Base-by-base conservation (phyloP, 37 sponge, comb jelly and placozoan genomes). In the Hormiphora californensis region DNA sequence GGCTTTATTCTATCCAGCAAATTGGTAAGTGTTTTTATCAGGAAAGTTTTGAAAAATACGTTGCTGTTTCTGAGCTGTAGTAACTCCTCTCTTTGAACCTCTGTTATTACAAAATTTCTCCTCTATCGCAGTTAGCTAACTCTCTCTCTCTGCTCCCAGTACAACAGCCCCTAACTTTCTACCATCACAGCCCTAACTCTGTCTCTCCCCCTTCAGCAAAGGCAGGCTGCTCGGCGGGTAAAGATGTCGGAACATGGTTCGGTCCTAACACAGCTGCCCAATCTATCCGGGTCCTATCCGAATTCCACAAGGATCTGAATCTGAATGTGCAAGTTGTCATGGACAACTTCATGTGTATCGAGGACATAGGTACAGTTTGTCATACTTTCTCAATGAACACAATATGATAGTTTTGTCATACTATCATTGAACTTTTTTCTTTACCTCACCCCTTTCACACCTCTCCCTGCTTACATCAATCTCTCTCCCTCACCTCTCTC, bases 191-290 rank as follows among this genome's bases (percentile, higher is more conserved):
- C 53, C 53, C 15, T n/a, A n/a, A n/a, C n/a, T n/a, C n/a, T n/a
- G n/a, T n/a, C n/a, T n/a, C n/a, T n/a, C n/a, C n/a, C n/a, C n/a
- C n/a, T n/a, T 3, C 81, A 73, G 81, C 81, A 12, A 73, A 73
- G 23, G 81, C 81, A 41, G 81, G 81, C 12, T 73, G 81, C 44
- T 73, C 81, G 22, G 81, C 81, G 17, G 81, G 81, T 8, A 73
- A 73, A 30, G 81, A 73, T 28, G 81, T 95, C 0, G 95, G 99
- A 25, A 90, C 93, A 34, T 98, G 99, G 99, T 92, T 94, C 91
- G 99, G 99, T 0, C 99, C 99, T 0, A 98, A 98, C 88, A 98
- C 93, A 27, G 92, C 93, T 15, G 95, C 96, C 3, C 99, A 98
- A 25, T 96, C 91, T 11, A 85, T 98, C 44, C 89, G 88, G 94